Conservation (phyloP, 2,113 vertebrate genomes). For the Calcarius ornatus region DNA sequence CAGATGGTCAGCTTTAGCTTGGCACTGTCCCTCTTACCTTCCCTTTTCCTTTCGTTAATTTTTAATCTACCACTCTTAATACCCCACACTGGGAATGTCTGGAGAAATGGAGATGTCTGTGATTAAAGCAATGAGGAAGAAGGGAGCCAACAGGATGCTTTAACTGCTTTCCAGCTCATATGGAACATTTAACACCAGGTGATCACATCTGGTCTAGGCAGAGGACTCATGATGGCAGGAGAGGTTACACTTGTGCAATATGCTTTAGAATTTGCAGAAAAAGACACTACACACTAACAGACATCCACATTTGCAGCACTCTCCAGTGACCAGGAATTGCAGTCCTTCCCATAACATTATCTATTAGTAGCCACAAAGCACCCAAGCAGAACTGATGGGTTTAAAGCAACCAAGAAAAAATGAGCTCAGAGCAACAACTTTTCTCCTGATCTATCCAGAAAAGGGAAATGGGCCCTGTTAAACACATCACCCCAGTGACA, state of each 20-base stretch:
- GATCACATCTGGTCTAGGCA: not conserved
- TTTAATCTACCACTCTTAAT: not conserved
- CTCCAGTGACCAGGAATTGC: not conserved
- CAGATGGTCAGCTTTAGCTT: conserved; percentile 11
- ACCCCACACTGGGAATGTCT: not conserved
- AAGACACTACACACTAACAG: not conserved
- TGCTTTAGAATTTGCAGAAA: not conserved
- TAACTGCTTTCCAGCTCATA: not conserved
- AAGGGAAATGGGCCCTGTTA: not conserved
- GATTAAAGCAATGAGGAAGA: not conserved
- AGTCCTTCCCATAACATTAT: not conserved
- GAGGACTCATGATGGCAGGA: not conserved
- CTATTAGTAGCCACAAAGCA: conserved; percentile 5
- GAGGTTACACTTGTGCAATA: not conserved
- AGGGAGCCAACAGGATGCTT: not conserved
- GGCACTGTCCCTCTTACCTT: not conserved
- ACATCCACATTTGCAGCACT: not conserved
- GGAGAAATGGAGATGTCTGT: not conserved
- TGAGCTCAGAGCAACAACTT: not conserved
- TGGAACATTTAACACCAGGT: not conserved
- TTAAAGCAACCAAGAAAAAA: not conserved
- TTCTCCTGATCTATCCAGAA: not conserved
- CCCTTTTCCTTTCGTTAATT: not conserved
- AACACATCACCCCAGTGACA: accelerated
- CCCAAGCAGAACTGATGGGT: not conserved